Evolutionary conservation across 2,888 invertebrate genomes (phyloP), one percentile per base, ranked within the genome.

Genomic region (Kryphioiulus occultus): DNA sequence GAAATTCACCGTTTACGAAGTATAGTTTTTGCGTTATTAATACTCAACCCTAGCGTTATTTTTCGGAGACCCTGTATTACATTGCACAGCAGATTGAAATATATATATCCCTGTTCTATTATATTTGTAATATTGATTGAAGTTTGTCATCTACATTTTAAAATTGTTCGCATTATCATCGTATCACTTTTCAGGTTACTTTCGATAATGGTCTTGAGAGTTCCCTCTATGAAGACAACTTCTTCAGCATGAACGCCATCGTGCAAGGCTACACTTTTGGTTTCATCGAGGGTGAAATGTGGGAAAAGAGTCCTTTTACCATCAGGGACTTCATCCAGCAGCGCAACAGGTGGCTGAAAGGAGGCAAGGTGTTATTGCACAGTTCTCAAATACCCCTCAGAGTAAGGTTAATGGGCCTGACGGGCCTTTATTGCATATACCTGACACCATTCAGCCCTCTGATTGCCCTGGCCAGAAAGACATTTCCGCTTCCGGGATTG

Each of bases 251-350:
- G n/a, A 59, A 1, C 2, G 59, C 59, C 59, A n/a, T 59, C 1
- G 19, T 2, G 17, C 59, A 59, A 59, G 59, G 59, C 3, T 59
- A 59, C 59, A 59, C 0, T 59, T 59, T 59, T n/a, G 59, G 19
- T 19, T 59, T 59, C 59, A 59, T 59, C 19, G 59, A 59, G 22
- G 59, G 59, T 9, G 59, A 59, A 59, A 59, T 59, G 59, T 59
- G 59, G 59, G 59, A 59, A n/a, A 59, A 59, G 22, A 59, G 59
- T n/a, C 3, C 59, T 9, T 59, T 59, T n/a, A 59, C 59, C 22
- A 59, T 59, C n/a, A n/a, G 59, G 59, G 59, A 59, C 59, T 59
- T 59, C n/a, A 59, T 59, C 7, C 59, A n/a, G 59, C 59, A 59
- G 59, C 19, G 59, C n/a, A 59, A 59, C 3, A 59, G 59, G n/a